Base-by-base conservation (phyloP, 2,113 vertebrate genomes). In the Macaca mulatta region DNA sequence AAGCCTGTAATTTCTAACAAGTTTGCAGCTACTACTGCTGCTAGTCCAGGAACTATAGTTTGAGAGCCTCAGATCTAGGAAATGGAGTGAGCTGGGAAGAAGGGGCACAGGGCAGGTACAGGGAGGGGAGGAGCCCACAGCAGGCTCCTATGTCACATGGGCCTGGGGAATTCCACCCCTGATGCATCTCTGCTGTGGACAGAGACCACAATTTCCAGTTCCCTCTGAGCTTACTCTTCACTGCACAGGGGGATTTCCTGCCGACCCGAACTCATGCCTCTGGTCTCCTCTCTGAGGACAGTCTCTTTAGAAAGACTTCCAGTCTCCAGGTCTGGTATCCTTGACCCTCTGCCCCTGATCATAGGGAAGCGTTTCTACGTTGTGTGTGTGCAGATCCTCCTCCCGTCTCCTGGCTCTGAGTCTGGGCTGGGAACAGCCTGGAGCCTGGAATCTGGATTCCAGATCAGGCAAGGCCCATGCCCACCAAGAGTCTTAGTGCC, bases 201-300 rank as follows among this genome's bases (percentile, higher is more conserved):
- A 84, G 69, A 95, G 96, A 92, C 97, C 96, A 96, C 97, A 98
- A 90, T 48, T 98, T 96, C 97, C 88, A 97, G 97, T 97, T 96
- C 96, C 97, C 84, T 45, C 69, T 38, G 18, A 82, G 55, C 83
- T 57, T 13, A 35, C 11, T 61, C 43, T 43, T 45, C 23, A 82
- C n/a, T 70, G 13, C n/a, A 30, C 1, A 25, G 81, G 89, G 77
- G 92, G 93, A 52, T 87, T 96, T 97, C 89, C 97, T 97, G 90
- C 77, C 8, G 2, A 70, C 67, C 70, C 32, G 32, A 82, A 43
- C 79, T 27, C 40, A 25, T 35, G 40, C 43, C 35, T 81, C 70
- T 23, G 80, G 8, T 64, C 64, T 80, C 92, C 30, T 70, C n/a
- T 59, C 61, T 78, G 84, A 85, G 38, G 55, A 48, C 45, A 16